Evolutionary conservation across 64 coral and sea anemone species (phyloP), one percentile per base, ranked within the genome.

Genomic region (Porites australiensis): DNA sequence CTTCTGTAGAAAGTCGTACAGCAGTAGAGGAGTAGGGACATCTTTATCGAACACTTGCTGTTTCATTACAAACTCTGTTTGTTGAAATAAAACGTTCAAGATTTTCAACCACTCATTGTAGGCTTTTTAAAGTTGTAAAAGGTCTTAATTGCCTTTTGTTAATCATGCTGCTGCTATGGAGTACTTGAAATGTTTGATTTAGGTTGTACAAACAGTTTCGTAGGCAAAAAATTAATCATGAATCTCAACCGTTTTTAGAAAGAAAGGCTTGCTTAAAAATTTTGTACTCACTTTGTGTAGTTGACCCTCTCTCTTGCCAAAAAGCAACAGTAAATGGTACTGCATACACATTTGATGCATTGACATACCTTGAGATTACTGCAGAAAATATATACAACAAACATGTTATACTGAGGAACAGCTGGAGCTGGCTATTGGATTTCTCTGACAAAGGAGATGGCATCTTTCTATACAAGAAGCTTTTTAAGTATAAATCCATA

Each of bases 341-440:
- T 51, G 72, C 43, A n/a, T 75, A 80, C 4, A 95, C 89, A 10
- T 58, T 46, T 2, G 88, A 87, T 22, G 88, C 94, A 88, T 82
- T 88, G 7, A 95, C 76, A 76, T 95, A 45, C 51, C 89, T 91
- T 60, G 82, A 62, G 53, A 95, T 66, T 44, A 95, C 93, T 95
- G 53, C 8, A 72, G 15, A 90, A 13, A 53, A 76, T 62, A 66
- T 8, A 71, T 4, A 27, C 47, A 19, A 7, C 4, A 7, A 64
- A 14, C n/a, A 75, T 75, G 11, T 49, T 2, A 75, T 54, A 57
- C 7, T 57, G 54, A 57, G 27, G 27, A 37, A 37, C 27, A 37
- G 27, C 27, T 37, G 27, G 27, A 37, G 27, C 27, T 37, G 27
- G 27, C 27, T 37, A 37, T 37, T 1, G 27, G 27, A 37, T 37